Base-by-base conservation (phyloP, 2,797 vertebrate species). In the Myotis planiceps region DNA sequence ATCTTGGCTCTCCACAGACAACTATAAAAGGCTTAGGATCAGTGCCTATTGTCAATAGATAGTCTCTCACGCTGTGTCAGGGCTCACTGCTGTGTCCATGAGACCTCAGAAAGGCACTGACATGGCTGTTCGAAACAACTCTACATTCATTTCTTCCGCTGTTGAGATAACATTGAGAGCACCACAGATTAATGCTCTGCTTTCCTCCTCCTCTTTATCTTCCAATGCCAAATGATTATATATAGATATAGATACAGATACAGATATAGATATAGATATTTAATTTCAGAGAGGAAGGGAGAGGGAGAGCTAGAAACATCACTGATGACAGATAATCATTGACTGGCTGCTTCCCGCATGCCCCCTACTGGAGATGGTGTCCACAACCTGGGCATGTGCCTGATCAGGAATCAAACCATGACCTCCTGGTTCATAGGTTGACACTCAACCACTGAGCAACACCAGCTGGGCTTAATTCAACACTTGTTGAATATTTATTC, bases 1-100 rank as follows among this genome's bases (percentile, higher is more conserved):
- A 90, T 63, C 87, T 75, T 90, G 85, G 63, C 16, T 90, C 96
- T 97, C 81, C 0, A 3, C 32, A 88, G 68, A 92, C 90, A 92
- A 71, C n/a, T 72, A 82, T 72, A 53, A 95, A 97, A 88, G 69
- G 29, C 74, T 90, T 85, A 90, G 78, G 58, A 94, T 94, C 51
- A 78, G 76, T 47, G 45, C 51, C 29, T 15, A 60, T 32, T 92
- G 78, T 94, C 65, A 91, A 68, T 29, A 84, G 39, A 66, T 14
- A 27, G 15, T 42, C 25, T 75, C 45, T 16, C 23, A 60, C 0
- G 12, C 68, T 55, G 14, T 18, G 80, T 79, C 29, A 78, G 71
- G 37, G 63, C 45, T 68, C 47, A 51, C 5, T 25, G 37, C 14
- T 74, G 37, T 71, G 51, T 82, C 76, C 21, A 27, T 10, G 39